These are phyloP conservation scores for Ricordea florida DNA, from an alignment of 92 coral and sea anemone genomes.

Conservation along the genomic window DNA sequence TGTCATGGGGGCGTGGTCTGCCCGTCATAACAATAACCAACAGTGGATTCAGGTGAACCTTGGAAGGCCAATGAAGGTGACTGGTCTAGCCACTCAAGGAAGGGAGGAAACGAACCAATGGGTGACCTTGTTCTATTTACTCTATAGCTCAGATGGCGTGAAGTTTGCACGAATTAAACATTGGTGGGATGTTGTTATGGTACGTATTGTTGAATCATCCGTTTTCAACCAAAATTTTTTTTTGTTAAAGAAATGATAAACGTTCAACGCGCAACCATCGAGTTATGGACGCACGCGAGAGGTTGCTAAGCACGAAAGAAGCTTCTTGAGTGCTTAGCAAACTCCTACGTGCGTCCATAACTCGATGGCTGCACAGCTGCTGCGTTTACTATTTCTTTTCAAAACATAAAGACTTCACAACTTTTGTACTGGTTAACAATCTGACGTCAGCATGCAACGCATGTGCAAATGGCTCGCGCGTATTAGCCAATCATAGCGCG, in stretches of 20 bases:
- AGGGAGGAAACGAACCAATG: constrained; percentile 59
- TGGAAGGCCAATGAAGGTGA: constrained; percentile 41
- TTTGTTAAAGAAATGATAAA: not conserved
- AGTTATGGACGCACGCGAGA: too few species aligned
- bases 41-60: constrained; percentile 71
- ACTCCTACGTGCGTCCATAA: too few species aligned
- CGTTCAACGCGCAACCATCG: too few species aligned
- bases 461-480: too few species aligned
- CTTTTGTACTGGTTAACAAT: too few species aligned
- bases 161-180: constrained; percentile 45
- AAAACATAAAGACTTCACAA: too few species aligned
- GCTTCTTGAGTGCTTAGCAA: too few species aligned
- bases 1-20: constrained; percentile 56
- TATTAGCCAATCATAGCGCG: too few species aligned
- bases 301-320: too few species aligned
- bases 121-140: constrained; percentile 52
- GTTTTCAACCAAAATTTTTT: not conserved
- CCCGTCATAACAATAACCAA: constrained; percentile 47
- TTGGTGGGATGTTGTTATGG: constrained; percentile 44
- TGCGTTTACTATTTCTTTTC: too few species aligned
- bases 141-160: constrained; percentile 61
- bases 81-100: constrained; percentile 70
- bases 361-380: too few species aligned
- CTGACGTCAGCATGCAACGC: too few species aligned
- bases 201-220: not conserved